phyloP scores from a whole-genome alignment of 2,113 vertebrate genomes.

The Psophia crepitans region DNA sequence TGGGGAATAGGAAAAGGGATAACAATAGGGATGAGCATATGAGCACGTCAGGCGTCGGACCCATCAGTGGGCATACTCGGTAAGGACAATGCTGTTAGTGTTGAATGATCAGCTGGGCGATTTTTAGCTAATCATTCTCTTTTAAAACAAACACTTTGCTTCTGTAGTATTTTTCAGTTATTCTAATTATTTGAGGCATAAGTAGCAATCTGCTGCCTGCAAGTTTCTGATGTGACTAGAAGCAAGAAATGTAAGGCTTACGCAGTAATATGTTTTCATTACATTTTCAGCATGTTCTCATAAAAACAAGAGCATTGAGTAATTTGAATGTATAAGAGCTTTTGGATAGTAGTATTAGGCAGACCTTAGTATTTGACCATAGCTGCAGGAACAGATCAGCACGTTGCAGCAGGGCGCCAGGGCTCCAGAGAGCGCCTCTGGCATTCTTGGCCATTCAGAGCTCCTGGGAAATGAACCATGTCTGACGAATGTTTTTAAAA shows the following conservation, averaged over 20 bases:
- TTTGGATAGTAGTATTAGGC: neutral
- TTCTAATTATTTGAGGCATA: neutral
- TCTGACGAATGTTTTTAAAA: slow-evolving; percentile 31
- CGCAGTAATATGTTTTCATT: neutral
- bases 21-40: neutral
- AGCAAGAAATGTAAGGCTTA: neutral
- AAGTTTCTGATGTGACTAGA: neutral
- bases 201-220: neutral
- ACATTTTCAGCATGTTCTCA: neutral
- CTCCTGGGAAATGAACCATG: slow-evolving; percentile 37
- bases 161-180: neutral
- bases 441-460: neutral
- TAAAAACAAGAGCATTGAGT: neutral
- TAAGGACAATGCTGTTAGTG: neutral
- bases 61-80: neutral
- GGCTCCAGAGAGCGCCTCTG: neutral
- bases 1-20: neutral
- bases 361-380: neutral
- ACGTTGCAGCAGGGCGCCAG: neutral
- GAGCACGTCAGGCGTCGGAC: neutral
- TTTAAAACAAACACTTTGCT: neutral
- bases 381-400: neutral
- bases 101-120: neutral
- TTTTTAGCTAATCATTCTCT: neutral
- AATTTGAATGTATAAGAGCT: neutral